Conservation (phyloP, 2,888 invertebrate species). For the Acleris cristana region DNA sequence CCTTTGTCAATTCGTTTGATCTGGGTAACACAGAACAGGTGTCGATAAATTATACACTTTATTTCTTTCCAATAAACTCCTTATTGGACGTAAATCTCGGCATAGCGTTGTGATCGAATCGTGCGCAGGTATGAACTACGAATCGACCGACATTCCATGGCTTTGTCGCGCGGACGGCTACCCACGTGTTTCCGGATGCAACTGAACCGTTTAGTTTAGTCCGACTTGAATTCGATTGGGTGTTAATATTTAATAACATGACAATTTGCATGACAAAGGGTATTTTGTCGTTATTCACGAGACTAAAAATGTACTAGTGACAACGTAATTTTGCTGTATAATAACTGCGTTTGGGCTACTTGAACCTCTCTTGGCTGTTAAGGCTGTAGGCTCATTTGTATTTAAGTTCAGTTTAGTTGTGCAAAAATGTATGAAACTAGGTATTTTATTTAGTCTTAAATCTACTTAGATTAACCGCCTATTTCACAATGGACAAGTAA, state of each 20-base stretch:
- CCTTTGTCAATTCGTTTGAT: conserved; percentile 15
- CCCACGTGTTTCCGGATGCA: conserved; percentile 77
- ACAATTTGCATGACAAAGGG: conserved; percentile 47
- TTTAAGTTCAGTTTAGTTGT: too few relatives aligned
- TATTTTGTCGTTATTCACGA: conserved; percentile 33
- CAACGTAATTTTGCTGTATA: too few relatives aligned
- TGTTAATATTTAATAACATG: conserved; percentile 49
- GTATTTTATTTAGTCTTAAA: too few relatives aligned
- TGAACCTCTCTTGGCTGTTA: too few relatives aligned
- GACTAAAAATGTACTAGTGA: not conserved
- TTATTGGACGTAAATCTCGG: conserved; percentile 11
- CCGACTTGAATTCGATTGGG: conserved; percentile 54
- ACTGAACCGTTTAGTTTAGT: conserved; percentile 55
- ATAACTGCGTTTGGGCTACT: too few relatives aligned
- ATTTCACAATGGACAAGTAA: too few relatives aligned
- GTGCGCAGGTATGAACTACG: conserved; percentile 57
- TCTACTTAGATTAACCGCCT: too few relatives aligned
- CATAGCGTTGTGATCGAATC: conserved; percentile 28
- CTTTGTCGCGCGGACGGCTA: conserved; percentile 64
- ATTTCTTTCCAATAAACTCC: conserved; percentile 18
- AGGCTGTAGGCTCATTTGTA: too few relatives aligned
- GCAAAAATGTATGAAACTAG: too few relatives aligned
- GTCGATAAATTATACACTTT: conserved; percentile 7
- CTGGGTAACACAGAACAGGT: not conserved
- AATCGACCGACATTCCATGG: conserved; percentile 67